These are phyloP conservation scores for Etheostoma nigrum DNA, from an alignment of 2,797 vertebrate genomes.

Conservation along the genomic window DNA sequence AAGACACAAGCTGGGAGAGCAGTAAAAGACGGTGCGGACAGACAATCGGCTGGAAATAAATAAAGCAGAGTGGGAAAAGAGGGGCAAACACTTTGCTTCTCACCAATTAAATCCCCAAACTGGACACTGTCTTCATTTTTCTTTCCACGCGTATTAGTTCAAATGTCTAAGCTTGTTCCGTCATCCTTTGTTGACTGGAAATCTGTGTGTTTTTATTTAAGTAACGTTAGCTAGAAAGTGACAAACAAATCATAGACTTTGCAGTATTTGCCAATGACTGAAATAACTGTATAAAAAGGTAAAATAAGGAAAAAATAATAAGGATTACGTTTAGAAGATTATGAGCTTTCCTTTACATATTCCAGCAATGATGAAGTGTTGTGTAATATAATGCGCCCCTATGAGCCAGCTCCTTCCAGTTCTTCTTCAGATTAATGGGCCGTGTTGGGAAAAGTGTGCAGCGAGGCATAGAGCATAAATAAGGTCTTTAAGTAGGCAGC, in stretches of 20 bases:
- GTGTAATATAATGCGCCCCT: constrained; percentile 76
- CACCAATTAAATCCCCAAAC: constrained; percentile 55
- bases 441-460: constrained; percentile 83
- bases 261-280: not conserved
- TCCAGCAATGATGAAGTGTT: constrained; percentile 65
- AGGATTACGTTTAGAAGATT: constrained; percentile 48
- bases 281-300: constrained; percentile 18
- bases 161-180: constrained; percentile 37
- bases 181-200: constrained; percentile 45
- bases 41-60: constrained; percentile 79
- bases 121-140: constrained; percentile 53
- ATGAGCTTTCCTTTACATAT: constrained; percentile 64
- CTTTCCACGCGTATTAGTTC: constrained; percentile 53
- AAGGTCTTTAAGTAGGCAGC: constrained; percentile 81
- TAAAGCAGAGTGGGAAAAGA: constrained; percentile 68
- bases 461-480: constrained; percentile 81
- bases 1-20: constrained; percentile 75
- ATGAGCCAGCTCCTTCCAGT: constrained; percentile 76
- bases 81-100: constrained; percentile 54
- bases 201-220: constrained; percentile 6
- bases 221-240: not conserved
- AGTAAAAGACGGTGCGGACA: constrained; percentile 75
- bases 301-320: constrained; percentile 25
- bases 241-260: not conserved
- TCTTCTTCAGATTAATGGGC: constrained; percentile 81